phyloP scores from a whole-genome alignment of 2,113 vertebrate genomes.

The Ellobius talpinus region DNA sequence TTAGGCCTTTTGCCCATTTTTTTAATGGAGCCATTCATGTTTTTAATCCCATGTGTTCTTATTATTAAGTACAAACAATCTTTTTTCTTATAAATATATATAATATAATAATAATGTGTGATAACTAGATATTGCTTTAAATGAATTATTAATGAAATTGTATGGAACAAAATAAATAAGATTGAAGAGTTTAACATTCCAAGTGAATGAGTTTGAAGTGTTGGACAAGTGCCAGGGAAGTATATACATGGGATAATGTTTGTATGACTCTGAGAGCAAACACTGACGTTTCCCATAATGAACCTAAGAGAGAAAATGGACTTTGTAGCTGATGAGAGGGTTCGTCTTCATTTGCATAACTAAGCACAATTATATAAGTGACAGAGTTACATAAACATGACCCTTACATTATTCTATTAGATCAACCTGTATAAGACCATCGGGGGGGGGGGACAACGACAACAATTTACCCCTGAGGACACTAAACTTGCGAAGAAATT shows the following conservation, averaged over 20 bases:
- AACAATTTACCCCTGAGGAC: neutral
- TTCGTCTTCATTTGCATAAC: slow-evolving; percentile 24
- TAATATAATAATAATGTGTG: neutral
- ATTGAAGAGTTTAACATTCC: neutral
- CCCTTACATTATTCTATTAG: slow-evolving; percentile 45
- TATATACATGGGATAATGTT: neutral
- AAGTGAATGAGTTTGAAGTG: neutral
- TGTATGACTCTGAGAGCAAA: neutral
- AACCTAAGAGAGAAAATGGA: neutral
- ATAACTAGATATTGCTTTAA: neutral
- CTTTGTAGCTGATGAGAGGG: slow-evolving; percentile 2
- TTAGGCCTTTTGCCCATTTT: neutral
- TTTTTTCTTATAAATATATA: neutral
- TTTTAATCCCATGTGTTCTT: neutral
- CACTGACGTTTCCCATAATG: slow-evolving; percentile 20
- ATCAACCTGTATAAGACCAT: slow-evolving; percentile 43
- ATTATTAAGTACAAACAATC: neutral
- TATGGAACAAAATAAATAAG: neutral
- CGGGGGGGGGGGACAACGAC: too few relatives aligned
- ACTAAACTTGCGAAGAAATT: slow-evolving; percentile 71
- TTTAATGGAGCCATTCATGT: neutral
- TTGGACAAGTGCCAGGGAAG: neutral
- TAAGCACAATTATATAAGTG: neutral
- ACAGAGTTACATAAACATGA: slow-evolving; percentile 37
- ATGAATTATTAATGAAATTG: neutral